These are phyloP conservation scores for Macrobrachium nipponense DNA, from an alignment of 1,140 invertebrate species.

Conservation along the genomic window DNA sequence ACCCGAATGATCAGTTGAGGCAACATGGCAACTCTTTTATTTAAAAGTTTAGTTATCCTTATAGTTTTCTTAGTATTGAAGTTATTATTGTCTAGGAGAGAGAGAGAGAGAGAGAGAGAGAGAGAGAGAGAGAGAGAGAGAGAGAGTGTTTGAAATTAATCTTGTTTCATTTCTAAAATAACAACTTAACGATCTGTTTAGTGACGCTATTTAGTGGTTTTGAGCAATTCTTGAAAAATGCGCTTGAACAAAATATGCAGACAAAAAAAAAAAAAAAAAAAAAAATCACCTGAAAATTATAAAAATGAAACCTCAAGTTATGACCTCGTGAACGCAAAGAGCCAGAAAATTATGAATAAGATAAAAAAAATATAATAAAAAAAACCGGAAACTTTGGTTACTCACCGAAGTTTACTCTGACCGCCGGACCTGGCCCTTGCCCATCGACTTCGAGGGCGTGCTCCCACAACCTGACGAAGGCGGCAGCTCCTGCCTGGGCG, in stretches of 20 bases:
- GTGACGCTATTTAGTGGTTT: too few species aligned
- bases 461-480: conserved; percentile 7
- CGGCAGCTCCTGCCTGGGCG: not conserved
- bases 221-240: not conserved
- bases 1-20: not conserved
- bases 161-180: too few species aligned
- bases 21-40: too few species aligned
- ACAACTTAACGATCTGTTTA: not conserved
- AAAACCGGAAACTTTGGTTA: not conserved
- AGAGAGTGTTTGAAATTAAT: not conserved
- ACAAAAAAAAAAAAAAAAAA: not conserved
- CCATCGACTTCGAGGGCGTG: conserved; percentile 4
- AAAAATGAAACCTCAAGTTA: too few species aligned
- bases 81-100: not conserved
- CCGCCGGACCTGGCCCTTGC: conserved; percentile 6
- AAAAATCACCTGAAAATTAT: too few species aligned
- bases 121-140: not conserved
- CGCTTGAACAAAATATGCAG: too few species aligned
- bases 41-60: too few species aligned
- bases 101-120: conserved; percentile 1
- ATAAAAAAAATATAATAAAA: not conserved
- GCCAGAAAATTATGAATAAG: not conserved
- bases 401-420: conserved; percentile 12
- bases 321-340: too few species aligned
- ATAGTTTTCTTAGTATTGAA: too few species aligned